Percentiles rank a stretch among this genome's conserved stretches.
Evolutionary conservation across 2,113 vertebrate genomes (phyloP).

Genomic region (Nycticorax nycticorax): DNA sequence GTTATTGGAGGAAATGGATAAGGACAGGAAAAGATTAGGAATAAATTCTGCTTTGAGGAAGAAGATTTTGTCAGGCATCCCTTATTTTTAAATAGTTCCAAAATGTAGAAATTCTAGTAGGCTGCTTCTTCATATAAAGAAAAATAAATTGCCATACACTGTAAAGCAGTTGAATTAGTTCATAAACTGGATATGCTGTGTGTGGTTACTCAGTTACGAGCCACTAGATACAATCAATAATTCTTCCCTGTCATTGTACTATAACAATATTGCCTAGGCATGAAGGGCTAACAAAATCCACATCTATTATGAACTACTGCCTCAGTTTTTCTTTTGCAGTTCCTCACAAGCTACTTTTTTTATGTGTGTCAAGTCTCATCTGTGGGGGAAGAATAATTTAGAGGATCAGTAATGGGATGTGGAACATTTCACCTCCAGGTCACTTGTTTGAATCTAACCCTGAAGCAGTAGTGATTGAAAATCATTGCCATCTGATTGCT

Average conservation of each 20-base stretch:
- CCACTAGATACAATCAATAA: slow-evolving; percentile 39
- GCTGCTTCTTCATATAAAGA: not conserved
- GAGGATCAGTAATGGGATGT: slow-evolving; percentile 62
- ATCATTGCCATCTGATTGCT: slow-evolving; percentile 67
- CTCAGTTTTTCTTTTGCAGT: not conserved
- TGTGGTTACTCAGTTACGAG: not conserved
- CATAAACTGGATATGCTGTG: not conserved
- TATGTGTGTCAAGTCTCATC: slow-evolving; percentile 37
- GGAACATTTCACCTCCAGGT: slow-evolving; percentile 67
- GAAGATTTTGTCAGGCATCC: not conserved
- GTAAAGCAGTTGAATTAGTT: slow-evolving; percentile 35
- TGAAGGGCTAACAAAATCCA: slow-evolving; percentile 23
- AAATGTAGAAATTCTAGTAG: not conserved
- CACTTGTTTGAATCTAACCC: slow-evolving; percentile 65
- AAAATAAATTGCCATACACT: not conserved
- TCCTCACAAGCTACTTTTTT: slow-evolving; percentile 12
- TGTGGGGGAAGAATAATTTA: slow-evolving; percentile 64
- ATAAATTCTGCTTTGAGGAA: slow-evolving; percentile 9
- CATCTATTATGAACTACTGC: slow-evolving; percentile 3
- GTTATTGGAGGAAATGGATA: not conserved
- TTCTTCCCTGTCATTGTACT: not conserved
- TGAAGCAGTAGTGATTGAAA: slow-evolving; percentile 64
- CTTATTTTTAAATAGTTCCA: not conserved
- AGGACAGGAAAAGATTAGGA: not conserved
- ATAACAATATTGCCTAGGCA: not conserved